Conservation (phyloP, 2,797 vertebrate species). For the Sardinella longiceps region DNA sequence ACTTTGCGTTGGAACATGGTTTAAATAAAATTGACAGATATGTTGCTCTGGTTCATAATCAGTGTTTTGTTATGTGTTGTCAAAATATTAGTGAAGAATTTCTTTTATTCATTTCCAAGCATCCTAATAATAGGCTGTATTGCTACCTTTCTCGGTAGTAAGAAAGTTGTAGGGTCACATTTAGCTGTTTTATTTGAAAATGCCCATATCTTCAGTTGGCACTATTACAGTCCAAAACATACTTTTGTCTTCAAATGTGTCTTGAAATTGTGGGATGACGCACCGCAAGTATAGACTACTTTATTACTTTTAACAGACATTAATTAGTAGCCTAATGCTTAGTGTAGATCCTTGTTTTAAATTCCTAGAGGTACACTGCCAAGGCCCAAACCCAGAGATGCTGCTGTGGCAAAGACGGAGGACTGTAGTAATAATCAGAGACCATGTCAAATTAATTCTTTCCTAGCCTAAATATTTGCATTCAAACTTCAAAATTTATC, state of each 20-base stretch:
- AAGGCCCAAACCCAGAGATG: neutral
- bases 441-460: neutral
- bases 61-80: constrained; percentile 49
- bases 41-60: constrained; percentile 57
- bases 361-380: neutral
- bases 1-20: constrained; percentile 72
- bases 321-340: constrained; percentile 15
- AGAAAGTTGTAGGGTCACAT: neutral
- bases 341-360: neutral
- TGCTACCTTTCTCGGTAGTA: neutral
- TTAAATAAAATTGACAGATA: constrained; percentile 80
- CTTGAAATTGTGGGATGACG: neutral
- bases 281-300: neutral
- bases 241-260: neutral
- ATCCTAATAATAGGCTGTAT: neutral
- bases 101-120: neutral
- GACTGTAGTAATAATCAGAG: neutral
- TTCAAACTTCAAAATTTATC: neutral
- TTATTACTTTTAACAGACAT: neutral
- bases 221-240: neutral
- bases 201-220: neutral
- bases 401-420: neutral
- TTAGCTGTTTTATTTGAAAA: neutral
- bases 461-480: neutral
- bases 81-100: neutral